Conservation (phyloP, 2,888 invertebrate genomes). For the Drosophila demipolita region DNA sequence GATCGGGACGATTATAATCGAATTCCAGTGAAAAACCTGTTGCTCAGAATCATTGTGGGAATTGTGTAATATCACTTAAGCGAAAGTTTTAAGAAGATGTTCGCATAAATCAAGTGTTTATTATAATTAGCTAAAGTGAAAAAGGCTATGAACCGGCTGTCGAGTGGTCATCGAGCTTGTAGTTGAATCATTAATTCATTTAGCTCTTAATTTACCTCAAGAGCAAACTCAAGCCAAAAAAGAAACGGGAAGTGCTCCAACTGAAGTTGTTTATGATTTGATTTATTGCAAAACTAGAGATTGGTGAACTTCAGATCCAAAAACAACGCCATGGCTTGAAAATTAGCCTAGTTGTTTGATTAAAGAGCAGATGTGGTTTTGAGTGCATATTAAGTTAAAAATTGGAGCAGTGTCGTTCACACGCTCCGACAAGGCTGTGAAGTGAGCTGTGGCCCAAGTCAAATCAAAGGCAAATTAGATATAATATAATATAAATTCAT, state of each 20-base stretch:
- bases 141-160: constrained; percentile 21
- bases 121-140: constrained; percentile 17
- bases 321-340: constrained; percentile 35
- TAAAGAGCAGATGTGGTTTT: constrained; percentile 27
- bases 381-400: constrained; percentile 61
- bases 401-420: constrained; percentile 70
- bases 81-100: constrained; percentile 41
- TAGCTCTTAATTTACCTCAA: constrained; percentile 37
- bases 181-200: constrained; percentile 60
- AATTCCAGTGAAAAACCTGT: constrained; percentile 65
- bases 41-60: constrained; percentile 62
- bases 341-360: constrained; percentile 66
- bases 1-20: constrained; percentile 40
- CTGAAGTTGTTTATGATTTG: constrained; percentile 37
- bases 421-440: constrained; percentile 69
- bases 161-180: constrained; percentile 27
- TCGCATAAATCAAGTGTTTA: constrained; percentile 35
- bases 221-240: constrained; percentile 35
- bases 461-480: constrained; percentile 68
- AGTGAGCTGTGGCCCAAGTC: constrained; percentile 32
- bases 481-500: constrained; percentile 52
- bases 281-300: constrained; percentile 43
- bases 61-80: constrained; percentile 64
- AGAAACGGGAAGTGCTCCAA: constrained; percentile 57
- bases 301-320: constrained; percentile 8